These are phyloP conservation scores for Chelonia mydas DNA, from an alignment of 2,797 vertebrate species.

Conservation along the genomic window DNA sequence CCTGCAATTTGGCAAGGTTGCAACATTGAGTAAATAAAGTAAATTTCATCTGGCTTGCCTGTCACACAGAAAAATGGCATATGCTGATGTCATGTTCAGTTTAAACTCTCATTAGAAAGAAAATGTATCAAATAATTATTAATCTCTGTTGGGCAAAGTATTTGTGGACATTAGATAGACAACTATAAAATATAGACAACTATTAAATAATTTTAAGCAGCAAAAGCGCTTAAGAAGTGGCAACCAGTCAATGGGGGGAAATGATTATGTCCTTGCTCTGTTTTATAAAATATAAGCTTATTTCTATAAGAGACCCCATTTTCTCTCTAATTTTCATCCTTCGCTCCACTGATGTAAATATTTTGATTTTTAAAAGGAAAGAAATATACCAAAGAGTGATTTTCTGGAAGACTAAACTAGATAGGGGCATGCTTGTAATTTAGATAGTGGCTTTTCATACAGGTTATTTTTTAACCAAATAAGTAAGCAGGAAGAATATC, in stretches of 20 bases:
- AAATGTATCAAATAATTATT: conserved; percentile 55
- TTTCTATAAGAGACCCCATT: neutral
- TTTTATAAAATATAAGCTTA: conserved; percentile 31
- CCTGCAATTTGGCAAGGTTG: conserved; percentile 42
- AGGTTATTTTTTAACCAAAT: neutral
- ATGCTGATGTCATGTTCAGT: conserved; percentile 46
- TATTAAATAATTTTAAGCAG: conserved; percentile 31
- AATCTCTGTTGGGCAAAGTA: conserved; percentile 31
- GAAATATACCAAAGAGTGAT: neutral
- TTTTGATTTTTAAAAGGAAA: conserved; percentile 12
- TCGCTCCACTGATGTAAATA: neutral
- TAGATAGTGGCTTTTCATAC: neutral
- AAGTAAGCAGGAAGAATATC: neutral
- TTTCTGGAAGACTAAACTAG: neutral
- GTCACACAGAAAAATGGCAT: conserved; percentile 42
- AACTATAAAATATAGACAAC: neutral
- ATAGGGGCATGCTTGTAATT: neutral
- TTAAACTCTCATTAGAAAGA: conserved; percentile 51
- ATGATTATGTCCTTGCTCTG: neutral
- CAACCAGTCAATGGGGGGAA: conserved; percentile 3
- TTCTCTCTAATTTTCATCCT: neutral
- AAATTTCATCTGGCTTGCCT: conserved; percentile 54
- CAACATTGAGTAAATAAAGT: conserved; percentile 32
- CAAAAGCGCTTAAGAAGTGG: neutral
- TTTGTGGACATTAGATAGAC: conserved; percentile 53